These are phyloP conservation scores for Cepaea hortensis DNA, from an alignment of 2,888 invertebrate genomes.

Conservation along the genomic window DNA sequence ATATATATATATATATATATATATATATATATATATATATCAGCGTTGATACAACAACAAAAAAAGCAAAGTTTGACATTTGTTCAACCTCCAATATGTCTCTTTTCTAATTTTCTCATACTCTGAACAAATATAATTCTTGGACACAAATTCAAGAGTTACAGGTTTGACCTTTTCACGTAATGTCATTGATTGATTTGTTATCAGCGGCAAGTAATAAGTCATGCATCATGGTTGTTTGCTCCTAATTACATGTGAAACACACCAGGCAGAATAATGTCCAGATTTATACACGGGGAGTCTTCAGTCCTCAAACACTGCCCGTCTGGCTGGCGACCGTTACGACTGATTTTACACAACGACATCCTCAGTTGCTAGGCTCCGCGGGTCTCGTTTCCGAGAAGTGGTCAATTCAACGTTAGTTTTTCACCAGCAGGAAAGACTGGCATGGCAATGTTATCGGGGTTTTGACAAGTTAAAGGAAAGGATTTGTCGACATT, in stretches of 20 bases:
- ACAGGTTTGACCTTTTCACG: background rate
- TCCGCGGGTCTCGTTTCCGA: background rate
- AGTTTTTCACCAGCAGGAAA: background rate
- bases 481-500: too few relatives aligned
- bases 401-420: background rate
- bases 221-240: constrained; percentile 28
- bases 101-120: too few relatives aligned
- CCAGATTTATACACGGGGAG: constrained; percentile 25
- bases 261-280: constrained; percentile 1
- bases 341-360: background rate
- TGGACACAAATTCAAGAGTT: background rate
- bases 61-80: too few relatives aligned
- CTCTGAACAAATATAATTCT: constrained; percentile 18
- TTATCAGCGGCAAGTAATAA: background rate
- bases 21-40: too few relatives aligned
- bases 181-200: constrained; percentile 5
- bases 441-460: background rate
- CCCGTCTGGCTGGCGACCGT: constrained; percentile 27
- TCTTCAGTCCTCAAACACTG: constrained; percentile 19
- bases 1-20: too few relatives aligned
- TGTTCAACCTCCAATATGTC: too few relatives aligned
- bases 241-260: constrained; percentile 2
- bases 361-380: background rate
- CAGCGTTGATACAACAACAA: too few relatives aligned
- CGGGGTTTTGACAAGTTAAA: too few relatives aligned